Evolutionary conservation across 2,797 vertebrate genomes (phyloP), one percentile per base, ranked within the genome.

Genomic region (Ispidina lecontei): DNA sequence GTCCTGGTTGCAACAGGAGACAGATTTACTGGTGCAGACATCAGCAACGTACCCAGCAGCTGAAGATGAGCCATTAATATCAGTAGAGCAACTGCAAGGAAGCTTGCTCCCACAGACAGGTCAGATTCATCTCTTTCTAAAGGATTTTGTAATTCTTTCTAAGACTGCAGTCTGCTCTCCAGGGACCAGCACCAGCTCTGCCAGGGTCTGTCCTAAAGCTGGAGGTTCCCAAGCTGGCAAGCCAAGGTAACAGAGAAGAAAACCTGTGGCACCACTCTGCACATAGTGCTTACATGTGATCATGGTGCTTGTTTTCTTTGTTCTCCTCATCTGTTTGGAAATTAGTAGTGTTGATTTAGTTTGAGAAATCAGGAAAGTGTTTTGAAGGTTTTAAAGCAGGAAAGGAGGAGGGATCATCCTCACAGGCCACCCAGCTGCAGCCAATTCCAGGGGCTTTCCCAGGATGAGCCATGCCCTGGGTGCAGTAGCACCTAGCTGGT

Each of bases 11-110:
- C 51, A 59, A 47, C 19, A 73, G 55, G 47, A 73, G 67, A 73
- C 72, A 73, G 82, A 83, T 86, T 82, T 74, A 86, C 63, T n/a
- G 51, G 33, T n/a, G 28, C 59, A 82, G 55, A 54, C 55, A 47
- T 43, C 82, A 86, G 33, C 82, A 89, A 31, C 54, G 29, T 26
- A 44, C 67, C 10, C 26, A 46, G 37, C 60, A 85, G 37, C 60
- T 89, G 72, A 28, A 81, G 71, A 37, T 14, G n/a, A 77, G 55
- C 26, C 39, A 15, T 69, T 77, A 68, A n/a, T 26, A 37, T 23
- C 56, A 44, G 46, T 2, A 77, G 60, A 82, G 29, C 26, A 43
- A 41, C 44, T 20, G 20, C 0, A 0, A 86, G 60, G 39, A 82
- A 54, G 49, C n/a, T 68, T 3, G 2, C 19, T 85, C 33, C 41